A percentile compares a stretch with the other conserved stretches of the same genome.
phyloP scores from a whole-genome alignment of 1,140 invertebrate genomes.

The Leucophenga varia region DNA sequence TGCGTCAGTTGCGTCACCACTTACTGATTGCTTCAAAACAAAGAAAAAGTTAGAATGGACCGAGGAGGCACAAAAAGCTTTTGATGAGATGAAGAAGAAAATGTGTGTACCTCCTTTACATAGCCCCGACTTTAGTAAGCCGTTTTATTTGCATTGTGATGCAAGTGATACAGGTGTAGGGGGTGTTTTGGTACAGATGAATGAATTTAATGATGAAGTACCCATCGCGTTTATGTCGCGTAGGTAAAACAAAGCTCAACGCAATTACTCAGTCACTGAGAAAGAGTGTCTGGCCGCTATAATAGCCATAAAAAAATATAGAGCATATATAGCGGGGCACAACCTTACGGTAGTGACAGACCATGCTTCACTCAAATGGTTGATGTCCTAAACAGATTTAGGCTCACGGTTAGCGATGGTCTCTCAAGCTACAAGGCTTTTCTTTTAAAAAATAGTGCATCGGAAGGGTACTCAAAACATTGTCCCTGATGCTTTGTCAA shows the following conservation, averaged over 20 bases:
- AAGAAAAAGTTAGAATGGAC: conserved; percentile 3
- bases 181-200: conserved; percentile 33
- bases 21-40: conserved; percentile 19
- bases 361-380: conserved; percentile 26
- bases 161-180: conserved; percentile 15
- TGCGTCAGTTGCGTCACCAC: conserved; percentile 28
- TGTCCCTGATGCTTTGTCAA: conserved; percentile 32
- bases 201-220: conserved; percentile 24
- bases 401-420: conserved; percentile 37
- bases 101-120: conserved; percentile 17
- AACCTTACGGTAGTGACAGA: conserved; percentile 51
- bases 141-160: conserved; percentile 16
- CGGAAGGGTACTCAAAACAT: conserved; percentile 42
- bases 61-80: conserved; percentile 8
- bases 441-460: conserved; percentile 47
- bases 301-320: conserved; percentile 53
- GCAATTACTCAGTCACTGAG: conserved; percentile 41
- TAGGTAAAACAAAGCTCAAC: conserved; percentile 13
- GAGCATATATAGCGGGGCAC: conserved; percentile 50
- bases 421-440: conserved; percentile 25
- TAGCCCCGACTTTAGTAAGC: conserved; percentile 24
- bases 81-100: conserved; percentile 18
- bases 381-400: conserved; percentile 25
- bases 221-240: conserved; percentile 16
- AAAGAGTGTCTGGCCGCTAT: conserved; percentile 57